These are phyloP conservation scores for Drosophila mimica DNA, from an alignment of 2,888 invertebrate species.

Conservation along the genomic window DNA sequence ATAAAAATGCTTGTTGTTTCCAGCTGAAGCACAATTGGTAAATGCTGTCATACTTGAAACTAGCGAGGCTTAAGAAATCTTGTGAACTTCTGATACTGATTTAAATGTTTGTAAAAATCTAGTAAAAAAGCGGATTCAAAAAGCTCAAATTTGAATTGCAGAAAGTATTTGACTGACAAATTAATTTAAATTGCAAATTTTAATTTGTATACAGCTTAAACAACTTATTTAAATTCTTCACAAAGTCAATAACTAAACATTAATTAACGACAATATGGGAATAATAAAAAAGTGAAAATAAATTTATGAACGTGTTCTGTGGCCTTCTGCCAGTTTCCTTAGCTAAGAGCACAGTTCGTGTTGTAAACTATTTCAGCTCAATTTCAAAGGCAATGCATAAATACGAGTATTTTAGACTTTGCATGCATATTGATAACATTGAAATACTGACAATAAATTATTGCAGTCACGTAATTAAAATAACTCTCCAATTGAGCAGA, in stretches of 20 bases:
- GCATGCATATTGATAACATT: conserved; percentile 35
- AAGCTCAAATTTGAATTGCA: neutral
- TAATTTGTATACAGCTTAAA: too few species aligned
- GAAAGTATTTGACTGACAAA: too few species aligned
- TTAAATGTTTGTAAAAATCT: neutral
- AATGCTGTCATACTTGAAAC: neutral
- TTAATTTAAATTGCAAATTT: neutral
- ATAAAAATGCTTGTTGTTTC: neutral
- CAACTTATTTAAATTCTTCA: neutral
- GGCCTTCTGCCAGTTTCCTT: conserved; percentile 20
- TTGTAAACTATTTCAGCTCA: conserved; percentile 19
- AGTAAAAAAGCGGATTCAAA: neutral
- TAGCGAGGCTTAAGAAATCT: neutral
- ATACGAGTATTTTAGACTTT: conserved; percentile 15
- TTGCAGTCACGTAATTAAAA: conserved; percentile 70
- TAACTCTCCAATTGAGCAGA: conserved; percentile 57
- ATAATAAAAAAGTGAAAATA: neutral
- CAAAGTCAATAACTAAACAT: neutral
- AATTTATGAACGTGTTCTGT: conserved; percentile 39
- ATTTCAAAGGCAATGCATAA: conserved; percentile 38
- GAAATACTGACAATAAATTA: conserved; percentile 32
- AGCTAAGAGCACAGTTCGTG: conserved; percentile 16
- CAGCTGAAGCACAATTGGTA: neutral
- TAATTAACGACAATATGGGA: conserved; percentile 2
- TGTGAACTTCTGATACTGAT: neutral